A percentile compares a stretch with the other conserved stretches of the same genome.
Evolutionary conservation across 2,797 vertebrate species (phyloP).

Genomic region (Cyprinodon diabolis): DNA sequence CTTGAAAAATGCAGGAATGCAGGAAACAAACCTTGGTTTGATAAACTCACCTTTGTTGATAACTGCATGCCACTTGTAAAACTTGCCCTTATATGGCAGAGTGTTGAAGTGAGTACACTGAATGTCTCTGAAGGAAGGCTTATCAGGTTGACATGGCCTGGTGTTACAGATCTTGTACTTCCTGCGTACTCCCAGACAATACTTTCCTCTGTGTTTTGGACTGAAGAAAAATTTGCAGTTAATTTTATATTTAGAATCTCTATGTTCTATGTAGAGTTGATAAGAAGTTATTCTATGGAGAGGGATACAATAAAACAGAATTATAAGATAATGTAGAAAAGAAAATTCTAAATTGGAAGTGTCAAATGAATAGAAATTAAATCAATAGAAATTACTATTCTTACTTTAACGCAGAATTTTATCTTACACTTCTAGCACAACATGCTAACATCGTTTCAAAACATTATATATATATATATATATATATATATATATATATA

Average conservation of each 20-base stretch:
- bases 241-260: not conserved
- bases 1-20: not conserved
- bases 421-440: no score
- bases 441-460: no score
- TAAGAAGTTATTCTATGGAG: not conserved
- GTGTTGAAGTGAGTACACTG: constrained; percentile 92
- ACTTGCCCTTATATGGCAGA: constrained; percentile 87
- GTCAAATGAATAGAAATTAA: not conserved
- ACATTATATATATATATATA: not conserved
- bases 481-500: no score
- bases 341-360: not conserved
- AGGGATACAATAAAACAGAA: not conserved
- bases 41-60: constrained; percentile 83
- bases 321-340: not conserved
- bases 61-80: constrained; percentile 91
- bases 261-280: not conserved
- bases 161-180: constrained; percentile 86
- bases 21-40: not conserved
- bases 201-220: constrained; percentile 87
- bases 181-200: constrained; percentile 90
- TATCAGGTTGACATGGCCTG: constrained; percentile 72
- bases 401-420: not conserved
- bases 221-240: constrained; percentile 62
- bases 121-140: constrained; percentile 86
- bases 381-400: not conserved